A percentile compares a stretch with the other conserved stretches of the same genome.
Conservation (phyloP, 2,888 invertebrate species). For the Hemicrepidius hirtus region DNA sequence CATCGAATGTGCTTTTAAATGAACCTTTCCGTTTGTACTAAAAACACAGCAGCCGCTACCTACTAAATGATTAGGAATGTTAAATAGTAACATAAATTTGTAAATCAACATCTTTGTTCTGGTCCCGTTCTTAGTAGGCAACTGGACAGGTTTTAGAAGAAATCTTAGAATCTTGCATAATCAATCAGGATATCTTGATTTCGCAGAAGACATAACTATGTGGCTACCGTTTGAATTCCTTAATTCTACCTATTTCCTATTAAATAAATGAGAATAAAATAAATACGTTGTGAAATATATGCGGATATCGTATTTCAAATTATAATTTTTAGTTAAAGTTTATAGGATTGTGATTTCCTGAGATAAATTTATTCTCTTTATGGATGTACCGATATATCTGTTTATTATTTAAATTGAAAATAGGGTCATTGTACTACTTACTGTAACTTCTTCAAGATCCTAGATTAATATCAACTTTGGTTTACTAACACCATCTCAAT, state of each 20-base stretch:
- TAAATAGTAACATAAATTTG: conserved; percentile 50
- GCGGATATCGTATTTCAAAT: conserved; percentile 34
- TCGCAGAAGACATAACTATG: conserved; percentile 52
- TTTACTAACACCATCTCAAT: no score
- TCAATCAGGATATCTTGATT: conserved; percentile 56
- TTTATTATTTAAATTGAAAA: no score
- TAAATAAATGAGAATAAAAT: conserved; percentile 36
- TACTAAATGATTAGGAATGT: conserved; percentile 43
- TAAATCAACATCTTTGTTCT: conserved; percentile 52
- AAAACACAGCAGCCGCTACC: not conserved
- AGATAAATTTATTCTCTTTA: not conserved
- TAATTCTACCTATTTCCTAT: conserved; percentile 35
- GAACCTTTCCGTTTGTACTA: not conserved
- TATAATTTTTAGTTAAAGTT: conserved; percentile 1
- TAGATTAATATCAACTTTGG: no score
- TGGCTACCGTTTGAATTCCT: conserved; percentile 53
- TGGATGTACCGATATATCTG: not conserved
- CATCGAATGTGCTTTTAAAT: no score
- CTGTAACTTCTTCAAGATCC: no score
- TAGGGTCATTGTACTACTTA: no score
- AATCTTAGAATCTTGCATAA: conserved; percentile 54
- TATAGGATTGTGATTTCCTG: conserved; percentile 17
- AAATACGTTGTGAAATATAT: not conserved
- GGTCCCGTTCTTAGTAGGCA: conserved; percentile 43
- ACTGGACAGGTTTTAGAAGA: conserved; percentile 51